Conservation (phyloP, 2,888 invertebrate genomes). For the Dolichopus griseipennis region DNA sequence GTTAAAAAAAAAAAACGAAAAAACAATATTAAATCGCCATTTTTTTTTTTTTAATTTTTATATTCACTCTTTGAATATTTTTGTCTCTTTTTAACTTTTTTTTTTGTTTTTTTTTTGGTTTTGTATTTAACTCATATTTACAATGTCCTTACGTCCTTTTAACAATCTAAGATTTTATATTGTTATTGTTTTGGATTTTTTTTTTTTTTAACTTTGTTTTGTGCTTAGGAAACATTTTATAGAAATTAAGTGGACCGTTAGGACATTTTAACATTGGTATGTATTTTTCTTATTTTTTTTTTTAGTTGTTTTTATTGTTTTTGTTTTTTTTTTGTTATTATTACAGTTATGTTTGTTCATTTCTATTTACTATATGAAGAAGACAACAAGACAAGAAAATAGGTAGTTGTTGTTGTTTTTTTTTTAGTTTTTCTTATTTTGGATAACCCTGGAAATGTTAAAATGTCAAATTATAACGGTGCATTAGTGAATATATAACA, state of each 20-base stretch:
- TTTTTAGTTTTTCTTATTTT: no score
- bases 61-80: no score
- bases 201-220: not conserved
- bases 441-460: slow-evolving; percentile 4
- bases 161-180: no score
- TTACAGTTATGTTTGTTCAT: not conserved
- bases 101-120: no score
- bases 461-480: slow-evolving; percentile 6
- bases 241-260: slow-evolving; percentile 4
- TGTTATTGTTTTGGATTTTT: not conserved
- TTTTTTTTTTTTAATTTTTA: no score
- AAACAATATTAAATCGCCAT: no score
- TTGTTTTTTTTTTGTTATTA: not conserved
- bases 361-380: not conserved
- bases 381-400: not conserved
- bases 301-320: no score
- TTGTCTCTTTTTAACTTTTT: no score
- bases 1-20: no score
- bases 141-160: no score
- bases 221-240: not conserved
- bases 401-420: not conserved
- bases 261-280: not conserved
- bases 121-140: not conserved
- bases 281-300: no score
- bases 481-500: not conserved